phyloP scores from a whole-genome alignment of 2,888 invertebrate genomes.

The Conistra vaccinii region DNA sequence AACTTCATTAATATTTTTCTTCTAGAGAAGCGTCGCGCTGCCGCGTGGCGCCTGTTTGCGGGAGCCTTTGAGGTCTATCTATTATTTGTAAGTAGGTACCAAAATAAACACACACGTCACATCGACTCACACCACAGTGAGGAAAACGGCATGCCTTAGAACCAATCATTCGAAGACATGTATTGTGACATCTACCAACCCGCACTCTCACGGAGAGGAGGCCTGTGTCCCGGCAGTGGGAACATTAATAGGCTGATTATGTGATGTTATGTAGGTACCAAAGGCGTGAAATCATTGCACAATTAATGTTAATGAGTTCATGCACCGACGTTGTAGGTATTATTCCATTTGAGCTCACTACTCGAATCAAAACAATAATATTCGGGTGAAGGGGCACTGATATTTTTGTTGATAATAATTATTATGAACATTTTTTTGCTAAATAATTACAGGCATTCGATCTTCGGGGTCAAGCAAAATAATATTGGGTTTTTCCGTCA shows the following conservation, averaged over 20 bases:
- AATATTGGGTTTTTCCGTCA: too few relatives aligned
- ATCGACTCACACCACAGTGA: too few relatives aligned
- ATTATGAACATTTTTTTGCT: background rate
- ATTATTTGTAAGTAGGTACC: too few relatives aligned
- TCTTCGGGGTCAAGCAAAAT: background rate
- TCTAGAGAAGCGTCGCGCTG: background rate
- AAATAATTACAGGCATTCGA: background rate
- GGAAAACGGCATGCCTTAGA: too few relatives aligned
- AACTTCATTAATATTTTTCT: background rate
- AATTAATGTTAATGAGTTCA: background rate
- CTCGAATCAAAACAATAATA: slow-evolving; percentile 3
- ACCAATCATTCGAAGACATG: too few relatives aligned
- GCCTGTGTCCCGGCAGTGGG: too few relatives aligned
- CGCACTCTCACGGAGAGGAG: too few relatives aligned
- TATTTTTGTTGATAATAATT: too few relatives aligned
- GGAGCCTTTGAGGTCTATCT: background rate
- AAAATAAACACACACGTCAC: too few relatives aligned
- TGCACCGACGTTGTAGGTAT: background rate
- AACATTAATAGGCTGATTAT: too few relatives aligned
- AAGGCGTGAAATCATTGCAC: background rate
- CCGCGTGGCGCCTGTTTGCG: background rate
- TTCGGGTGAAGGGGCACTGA: background rate
- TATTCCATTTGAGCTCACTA: background rate
- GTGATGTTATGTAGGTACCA: too few relatives aligned
- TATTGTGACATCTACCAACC: too few relatives aligned